A percentile compares a stretch with the other conserved stretches of the same genome.
phyloP scores from a whole-genome alignment of 2,113 vertebrate genomes.

The Oplegnathus fasciatus region DNA sequence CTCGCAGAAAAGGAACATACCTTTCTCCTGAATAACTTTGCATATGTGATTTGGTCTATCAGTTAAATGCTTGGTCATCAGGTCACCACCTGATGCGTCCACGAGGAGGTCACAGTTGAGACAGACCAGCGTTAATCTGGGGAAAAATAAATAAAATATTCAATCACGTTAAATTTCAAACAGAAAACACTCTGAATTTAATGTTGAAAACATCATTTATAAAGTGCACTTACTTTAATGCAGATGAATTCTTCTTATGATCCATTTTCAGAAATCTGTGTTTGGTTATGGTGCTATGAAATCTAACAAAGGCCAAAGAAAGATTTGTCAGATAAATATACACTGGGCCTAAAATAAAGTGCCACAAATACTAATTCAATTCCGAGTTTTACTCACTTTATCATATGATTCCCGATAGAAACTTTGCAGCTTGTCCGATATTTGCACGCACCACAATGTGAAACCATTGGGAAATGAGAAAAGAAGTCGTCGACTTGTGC shows the following conservation, averaged over 20 bases:
- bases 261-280: slow-evolving; percentile 88
- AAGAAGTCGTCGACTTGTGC: slow-evolving; percentile 89
- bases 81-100: slow-evolving; percentile 88
- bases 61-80: slow-evolving; percentile 93
- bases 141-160: background rate
- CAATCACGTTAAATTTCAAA: slow-evolving; percentile 13
- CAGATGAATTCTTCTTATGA: slow-evolving; percentile 48
- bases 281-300: slow-evolving; percentile 91
- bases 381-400: slow-evolving; percentile 85
- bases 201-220: background rate
- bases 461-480: slow-evolving; percentile 90
- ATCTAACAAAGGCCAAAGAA: slow-evolving; percentile 81
- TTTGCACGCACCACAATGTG: slow-evolving; percentile 92
- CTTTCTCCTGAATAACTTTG: slow-evolving; percentile 91
- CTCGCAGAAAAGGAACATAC: slow-evolving; percentile 72
- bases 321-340: background rate
- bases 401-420: slow-evolving; percentile 94
- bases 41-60: slow-evolving; percentile 89
- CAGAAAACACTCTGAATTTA: background rate
- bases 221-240: slow-evolving; percentile 62
- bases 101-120: slow-evolving; percentile 93
- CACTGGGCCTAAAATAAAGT: background rate
- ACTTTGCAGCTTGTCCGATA: slow-evolving; percentile 95
- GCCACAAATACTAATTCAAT: background rate
- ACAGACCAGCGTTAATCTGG: slow-evolving; percentile 91